Percentiles rank a stretch among this genome's conserved stretches.
Conservation (phyloP, 2,797 vertebrate genomes). For the Notamacropus eugenii region DNA sequence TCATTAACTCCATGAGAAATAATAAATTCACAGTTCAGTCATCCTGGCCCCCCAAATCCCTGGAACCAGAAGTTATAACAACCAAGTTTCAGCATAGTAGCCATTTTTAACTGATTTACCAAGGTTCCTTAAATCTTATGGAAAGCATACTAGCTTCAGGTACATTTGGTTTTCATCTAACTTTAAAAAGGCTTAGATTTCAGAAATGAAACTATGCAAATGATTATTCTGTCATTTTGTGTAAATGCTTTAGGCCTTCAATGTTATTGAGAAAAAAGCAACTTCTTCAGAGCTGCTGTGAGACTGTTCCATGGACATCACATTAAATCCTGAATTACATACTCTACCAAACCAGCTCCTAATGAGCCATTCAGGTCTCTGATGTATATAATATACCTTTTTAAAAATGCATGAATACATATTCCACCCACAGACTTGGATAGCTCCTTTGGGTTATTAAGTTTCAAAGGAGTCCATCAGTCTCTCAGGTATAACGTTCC, state of each 20-base stretch:
- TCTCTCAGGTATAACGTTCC: slow-evolving; percentile 59
- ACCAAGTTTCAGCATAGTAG: slow-evolving; percentile 4
- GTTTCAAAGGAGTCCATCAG: slow-evolving; percentile 75
- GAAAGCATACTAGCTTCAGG: slow-evolving; percentile 44
- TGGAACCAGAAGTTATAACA: slow-evolving; percentile 51
- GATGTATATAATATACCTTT: slow-evolving; percentile 75
- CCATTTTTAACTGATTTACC: slow-evolving; percentile 32
- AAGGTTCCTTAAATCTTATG: slow-evolving; percentile 54
- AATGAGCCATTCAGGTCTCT: slow-evolving; percentile 75
- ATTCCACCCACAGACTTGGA: slow-evolving; percentile 65
- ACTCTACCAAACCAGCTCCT: slow-evolving; percentile 68
- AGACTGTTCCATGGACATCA: slow-evolving; percentile 33
- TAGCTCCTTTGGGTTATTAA: slow-evolving; percentile 74
- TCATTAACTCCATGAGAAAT: slow-evolving; percentile 13
- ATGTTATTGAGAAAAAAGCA: slow-evolving; percentile 64
- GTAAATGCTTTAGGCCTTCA: slow-evolving; percentile 61
- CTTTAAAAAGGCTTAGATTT: slow-evolving; percentile 68
- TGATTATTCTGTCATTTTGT: slow-evolving; percentile 66
- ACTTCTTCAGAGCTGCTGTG: slow-evolving; percentile 46
- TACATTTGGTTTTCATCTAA: slow-evolving; percentile 57
- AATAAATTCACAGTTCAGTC: not conserved
- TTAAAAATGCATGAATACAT: slow-evolving; percentile 73
- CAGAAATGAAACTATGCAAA: slow-evolving; percentile 61
- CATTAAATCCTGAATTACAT: slow-evolving; percentile 72
- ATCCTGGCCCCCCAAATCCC: slow-evolving; percentile 31